Evolutionary conservation across 2,888 invertebrate genomes (phyloP), one percentile per base, ranked within the genome.

Genomic region (Byasa hedistus): DNA sequence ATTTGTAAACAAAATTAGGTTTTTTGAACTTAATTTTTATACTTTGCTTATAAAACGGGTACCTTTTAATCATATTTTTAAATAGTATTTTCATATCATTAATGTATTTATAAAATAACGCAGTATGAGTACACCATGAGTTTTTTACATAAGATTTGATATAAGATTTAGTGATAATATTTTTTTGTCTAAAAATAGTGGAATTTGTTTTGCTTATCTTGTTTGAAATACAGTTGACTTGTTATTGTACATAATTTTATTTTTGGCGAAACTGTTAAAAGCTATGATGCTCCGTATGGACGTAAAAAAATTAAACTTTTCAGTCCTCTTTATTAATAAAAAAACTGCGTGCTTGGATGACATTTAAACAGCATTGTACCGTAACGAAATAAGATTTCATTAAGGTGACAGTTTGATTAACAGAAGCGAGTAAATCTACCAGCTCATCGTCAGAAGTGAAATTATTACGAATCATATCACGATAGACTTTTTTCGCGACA

Each of bases 381-480:
- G 58, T 61, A 39, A 59, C 44, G 55, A 23, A 23, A n/a, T 19
- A 65, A 61, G 21, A 52, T 52, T 52, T 52, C 21, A 52, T 21
- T 21, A 52, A 52, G 52, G 51, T 32, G 56, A 24, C 21, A 39
- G 19, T 44, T 15, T 23, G 32, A 59, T 58, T 57, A 57, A 57
- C 21, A 57, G 21, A 57, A 0, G 23, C 44, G 51, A 51, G 17
- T 23, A n/a, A 52, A 27, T 5, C 21, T 27, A 8, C 5, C 23
- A 39, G 69, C 69, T 69, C 71, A 72, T 72, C 72, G 75, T 77
- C 82, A 84, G 83, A 85, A 89, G 90, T 90, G 90, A 91, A 91
- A 90, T 89, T 88, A 85, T 80, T 82, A 80, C 89, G 78, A 89
- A 89, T 89, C 73, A 79, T 79, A 80, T 83, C 87, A 87, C 85